phyloP scores from a whole-genome alignment of 2,113 vertebrate species.

The Bothrops jararaca region DNA sequence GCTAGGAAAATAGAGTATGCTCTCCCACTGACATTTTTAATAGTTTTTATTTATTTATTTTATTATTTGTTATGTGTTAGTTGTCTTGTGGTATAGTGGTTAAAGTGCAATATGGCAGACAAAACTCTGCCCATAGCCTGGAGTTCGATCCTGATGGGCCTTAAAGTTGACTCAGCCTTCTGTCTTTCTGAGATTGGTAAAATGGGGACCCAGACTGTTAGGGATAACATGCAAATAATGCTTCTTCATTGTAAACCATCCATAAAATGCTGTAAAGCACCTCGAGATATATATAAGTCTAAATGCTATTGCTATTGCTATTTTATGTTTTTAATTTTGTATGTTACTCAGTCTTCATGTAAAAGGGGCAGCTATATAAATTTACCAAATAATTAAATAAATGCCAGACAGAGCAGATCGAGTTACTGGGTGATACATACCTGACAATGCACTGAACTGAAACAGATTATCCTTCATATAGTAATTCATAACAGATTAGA shows the following conservation, averaged over 20 bases:
- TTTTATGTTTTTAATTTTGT: neutral
- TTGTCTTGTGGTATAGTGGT: neutral
- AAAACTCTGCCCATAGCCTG: neutral
- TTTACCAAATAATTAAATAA: neutral
- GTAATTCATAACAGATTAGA: too few relatives aligned
- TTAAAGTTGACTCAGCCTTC: too few relatives aligned
- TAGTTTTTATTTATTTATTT: neutral
- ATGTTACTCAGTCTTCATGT: neutral
- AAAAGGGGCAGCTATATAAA: neutral
- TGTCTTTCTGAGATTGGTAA: too few relatives aligned
- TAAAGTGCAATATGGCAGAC: neutral
- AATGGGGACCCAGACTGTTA: too few relatives aligned
- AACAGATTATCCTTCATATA: too few relatives aligned
- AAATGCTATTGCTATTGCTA: neutral
- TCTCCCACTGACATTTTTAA: neutral
- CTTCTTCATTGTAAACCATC: too few relatives aligned
- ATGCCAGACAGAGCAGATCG: too few relatives aligned
- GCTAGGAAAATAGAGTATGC: neutral
- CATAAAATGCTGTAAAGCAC: neutral
- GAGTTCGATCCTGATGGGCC: neutral
- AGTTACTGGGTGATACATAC: too few relatives aligned
- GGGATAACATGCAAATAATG: too few relatives aligned
- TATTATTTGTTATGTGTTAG: neutral
- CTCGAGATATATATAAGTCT: neutral
- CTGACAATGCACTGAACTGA: too few relatives aligned